These are phyloP conservation scores for Tokudaia muenninki DNA, from an alignment of 2,797 vertebrate species.

Conservation along the genomic window DNA sequence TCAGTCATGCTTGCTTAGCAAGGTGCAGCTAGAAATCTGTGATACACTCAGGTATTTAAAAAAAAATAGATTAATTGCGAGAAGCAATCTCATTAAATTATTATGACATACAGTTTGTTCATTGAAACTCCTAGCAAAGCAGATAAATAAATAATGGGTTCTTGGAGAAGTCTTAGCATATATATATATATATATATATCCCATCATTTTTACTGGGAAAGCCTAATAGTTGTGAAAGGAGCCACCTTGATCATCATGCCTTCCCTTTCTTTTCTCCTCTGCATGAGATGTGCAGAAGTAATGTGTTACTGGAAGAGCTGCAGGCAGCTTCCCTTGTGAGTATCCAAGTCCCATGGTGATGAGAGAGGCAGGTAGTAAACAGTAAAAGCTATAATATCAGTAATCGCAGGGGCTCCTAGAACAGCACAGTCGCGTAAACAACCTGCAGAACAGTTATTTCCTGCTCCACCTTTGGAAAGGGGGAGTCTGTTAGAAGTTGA, in stretches of 20 bases:
- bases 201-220: constrained; percentile 26
- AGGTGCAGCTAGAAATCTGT: constrained; percentile 27
- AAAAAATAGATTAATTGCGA: not conserved
- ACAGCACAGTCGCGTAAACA: not conserved
- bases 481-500: constrained; percentile 25
- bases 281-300: not conserved
- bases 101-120: not conserved
- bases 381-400: not conserved
- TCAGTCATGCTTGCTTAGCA: not conserved
- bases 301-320: constrained; percentile 3
- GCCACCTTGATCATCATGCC: not conserved
- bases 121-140: not conserved
- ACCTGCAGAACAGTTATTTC: not conserved
- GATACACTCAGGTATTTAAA: not conserved
- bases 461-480: not conserved
- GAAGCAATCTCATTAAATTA: constrained; percentile 20
- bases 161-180: not conserved
- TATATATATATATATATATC: not conserved
- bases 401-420: not conserved
- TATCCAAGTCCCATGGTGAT: not conserved
- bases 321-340: constrained; percentile 38
- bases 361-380: constrained; percentile 44
- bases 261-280: constrained; percentile 10
- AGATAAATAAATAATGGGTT: constrained; percentile 20
- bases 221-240: not conserved